Base-by-base conservation (phyloP, 1,140 invertebrate species). In the Aphelinus atriplicis region DNA sequence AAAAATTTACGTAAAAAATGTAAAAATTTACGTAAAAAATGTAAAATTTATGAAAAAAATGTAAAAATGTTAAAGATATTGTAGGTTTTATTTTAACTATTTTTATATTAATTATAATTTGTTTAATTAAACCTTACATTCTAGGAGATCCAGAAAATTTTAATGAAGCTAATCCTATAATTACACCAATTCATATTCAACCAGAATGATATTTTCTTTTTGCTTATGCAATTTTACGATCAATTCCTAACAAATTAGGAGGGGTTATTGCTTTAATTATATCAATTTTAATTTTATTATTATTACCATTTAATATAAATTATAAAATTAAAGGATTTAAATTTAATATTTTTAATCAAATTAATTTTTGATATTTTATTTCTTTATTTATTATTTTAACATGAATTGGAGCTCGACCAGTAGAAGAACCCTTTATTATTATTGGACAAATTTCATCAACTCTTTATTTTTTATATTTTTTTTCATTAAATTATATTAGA, bases 151-250 rank as follows among this genome's bases (percentile, higher is more conserved):
- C 89, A 45, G 91, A 92, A 88, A 92, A 93, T 87, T 93, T 91
- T 87, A 56, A 90, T 89, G 67, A 90, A 92, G 65, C 66, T 56
- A 75, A 75, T 76, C 89, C 90, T 48, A 81, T 92, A 88, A 88
- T 91, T 7, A 93, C 91, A 0, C 92, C 91, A 4, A 80, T 88
- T 48, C 92, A 92, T 84, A 92, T 93, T 88, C 89, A 93, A 89
- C 91, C 91, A 75, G 92, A 93, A 89, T 92, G 91, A 90, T 92
- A 93, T 85, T 93, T 93, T 85, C 84, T 92, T 88, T 92, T 92
- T 89, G 91, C 91, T 45, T 93, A 93, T 84, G 91, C 91, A 45
- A 93, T 93, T 87, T 79, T 93, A 80, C 91, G 91, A 65, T 91
- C 91, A 71, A 91, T 93, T 79, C 91, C 91, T 74, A 92, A 92